Evolutionary conservation across 92 coral and sea anemone species (phyloP).

Genomic region (Palythoa caribaeorum): DNA sequence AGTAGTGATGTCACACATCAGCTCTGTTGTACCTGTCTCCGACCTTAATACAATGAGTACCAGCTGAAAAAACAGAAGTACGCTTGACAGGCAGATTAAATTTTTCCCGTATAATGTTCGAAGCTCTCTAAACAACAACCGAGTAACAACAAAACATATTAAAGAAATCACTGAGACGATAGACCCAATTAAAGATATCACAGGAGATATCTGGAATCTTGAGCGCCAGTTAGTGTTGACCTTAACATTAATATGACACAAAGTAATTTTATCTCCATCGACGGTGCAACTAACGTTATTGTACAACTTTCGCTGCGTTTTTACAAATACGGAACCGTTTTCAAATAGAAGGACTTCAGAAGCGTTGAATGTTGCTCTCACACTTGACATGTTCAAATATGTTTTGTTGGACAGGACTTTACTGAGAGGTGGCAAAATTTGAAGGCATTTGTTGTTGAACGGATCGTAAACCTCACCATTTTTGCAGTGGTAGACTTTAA

Average conservation of each 20-base stretch:
- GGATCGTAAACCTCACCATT: not conserved
- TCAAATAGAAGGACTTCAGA: not conserved
- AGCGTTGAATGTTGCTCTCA: not conserved
- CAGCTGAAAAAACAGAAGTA: not conserved
- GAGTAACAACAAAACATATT: constrained; percentile 1
- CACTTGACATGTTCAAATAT: not conserved
- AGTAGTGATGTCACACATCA: not conserved
- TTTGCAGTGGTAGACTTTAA: not conserved
- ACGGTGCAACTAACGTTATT: not conserved
- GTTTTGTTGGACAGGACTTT: not conserved
- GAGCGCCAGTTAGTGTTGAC: no score
- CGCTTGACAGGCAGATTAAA: constrained; percentile 7
- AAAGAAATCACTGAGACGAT: not conserved
- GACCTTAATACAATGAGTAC: not conserved
- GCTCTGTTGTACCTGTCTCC: not conserved
- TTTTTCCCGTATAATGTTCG: constrained; percentile 7
- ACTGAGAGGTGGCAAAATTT: not conserved
- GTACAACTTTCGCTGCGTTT: not conserved
- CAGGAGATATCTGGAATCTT: no score
- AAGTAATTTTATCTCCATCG: not conserved
- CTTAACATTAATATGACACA: not conserved
- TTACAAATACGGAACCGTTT: not conserved
- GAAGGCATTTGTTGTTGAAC: not conserved
- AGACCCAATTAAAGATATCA: not conserved
- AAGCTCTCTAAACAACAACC: constrained; percentile 3